A percentile compares a stretch with the other conserved stretches of the same genome.
phyloP scores from a whole-genome alignment of 2,888 invertebrate species.

The Hofmannophila pseudospretella region DNA sequence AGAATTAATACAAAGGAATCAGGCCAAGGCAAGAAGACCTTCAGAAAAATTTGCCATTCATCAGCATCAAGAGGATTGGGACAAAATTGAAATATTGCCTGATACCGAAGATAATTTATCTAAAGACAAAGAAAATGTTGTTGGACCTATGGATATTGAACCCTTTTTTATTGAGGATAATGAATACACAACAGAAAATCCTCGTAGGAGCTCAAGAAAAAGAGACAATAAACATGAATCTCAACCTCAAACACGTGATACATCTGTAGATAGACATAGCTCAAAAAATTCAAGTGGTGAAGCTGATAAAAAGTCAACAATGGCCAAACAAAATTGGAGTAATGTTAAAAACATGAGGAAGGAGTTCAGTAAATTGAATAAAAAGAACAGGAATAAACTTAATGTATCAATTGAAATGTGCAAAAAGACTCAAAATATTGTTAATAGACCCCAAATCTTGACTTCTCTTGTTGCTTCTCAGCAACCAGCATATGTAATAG shows the following conservation, averaged over 20 bases:
- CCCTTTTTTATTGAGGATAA: conserved; percentile 41
- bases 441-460: conserved; percentile 19
- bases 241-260: conserved; percentile 21
- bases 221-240: conserved; percentile 33
- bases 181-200: conserved; percentile 45
- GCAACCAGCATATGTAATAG: conserved; percentile 31
- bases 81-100: conserved; percentile 58
- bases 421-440: conserved; percentile 43
- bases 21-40: conserved; percentile 18
- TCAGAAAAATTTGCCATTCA: conserved; percentile 29
- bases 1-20: background rate
- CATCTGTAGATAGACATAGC: conserved; percentile 30
- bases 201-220: conserved; percentile 58
- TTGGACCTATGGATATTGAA: conserved; percentile 49
- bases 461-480: conserved; percentile 9
- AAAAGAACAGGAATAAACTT: conserved; percentile 55
- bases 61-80: conserved; percentile 60
- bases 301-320: conserved; percentile 37
- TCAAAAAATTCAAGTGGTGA: conserved; percentile 36
- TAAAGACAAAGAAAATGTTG: conserved; percentile 38
- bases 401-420: conserved; percentile 69
- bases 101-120: conserved; percentile 34
- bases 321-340: conserved; percentile 53
- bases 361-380: conserved; percentile 62
- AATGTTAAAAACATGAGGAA: conserved; percentile 68